Percentiles rank a stretch among this genome's conserved stretches.
Conservation (phyloP, 2,113 vertebrate species). For the Chlorodrepanis virens region DNA sequence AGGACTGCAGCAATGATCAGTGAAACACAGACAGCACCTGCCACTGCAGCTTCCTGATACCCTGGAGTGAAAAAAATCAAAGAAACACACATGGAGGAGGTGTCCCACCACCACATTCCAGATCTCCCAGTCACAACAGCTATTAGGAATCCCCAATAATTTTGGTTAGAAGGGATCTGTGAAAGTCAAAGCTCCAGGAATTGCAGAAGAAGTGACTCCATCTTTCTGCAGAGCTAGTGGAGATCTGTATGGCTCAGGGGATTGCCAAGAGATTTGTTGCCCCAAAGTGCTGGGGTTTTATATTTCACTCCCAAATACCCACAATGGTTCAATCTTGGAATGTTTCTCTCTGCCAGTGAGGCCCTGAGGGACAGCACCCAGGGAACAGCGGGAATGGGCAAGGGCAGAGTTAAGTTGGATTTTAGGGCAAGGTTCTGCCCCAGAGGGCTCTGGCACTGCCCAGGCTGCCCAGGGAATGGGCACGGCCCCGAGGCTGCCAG, state of each 20-base stretch:
- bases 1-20: neutral
- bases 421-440: neutral
- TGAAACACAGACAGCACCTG: neutral
- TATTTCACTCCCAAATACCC: neutral
- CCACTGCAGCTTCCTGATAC: neutral
- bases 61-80: conserved; percentile 19
- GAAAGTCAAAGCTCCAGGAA: neutral
- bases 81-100: neutral
- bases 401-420: neutral
- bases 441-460: neutral
- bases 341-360: neutral
- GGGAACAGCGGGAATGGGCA: neutral
- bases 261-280: neutral
- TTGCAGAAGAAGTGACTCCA: neutral
- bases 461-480: neutral
- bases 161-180: neutral
- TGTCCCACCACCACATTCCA: neutral
- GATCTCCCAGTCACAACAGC: neutral
- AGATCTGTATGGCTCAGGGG: neutral
- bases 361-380: rapidly evolving
- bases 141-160: neutral
- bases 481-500: neutral
- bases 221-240: neutral
- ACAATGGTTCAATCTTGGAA: neutral
- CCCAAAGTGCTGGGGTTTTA: neutral